Evolutionary conservation across 2,113 vertebrate genomes (phyloP), one percentile per base, ranked within the genome.

Genomic region (Bubo scandiacus): DNA sequence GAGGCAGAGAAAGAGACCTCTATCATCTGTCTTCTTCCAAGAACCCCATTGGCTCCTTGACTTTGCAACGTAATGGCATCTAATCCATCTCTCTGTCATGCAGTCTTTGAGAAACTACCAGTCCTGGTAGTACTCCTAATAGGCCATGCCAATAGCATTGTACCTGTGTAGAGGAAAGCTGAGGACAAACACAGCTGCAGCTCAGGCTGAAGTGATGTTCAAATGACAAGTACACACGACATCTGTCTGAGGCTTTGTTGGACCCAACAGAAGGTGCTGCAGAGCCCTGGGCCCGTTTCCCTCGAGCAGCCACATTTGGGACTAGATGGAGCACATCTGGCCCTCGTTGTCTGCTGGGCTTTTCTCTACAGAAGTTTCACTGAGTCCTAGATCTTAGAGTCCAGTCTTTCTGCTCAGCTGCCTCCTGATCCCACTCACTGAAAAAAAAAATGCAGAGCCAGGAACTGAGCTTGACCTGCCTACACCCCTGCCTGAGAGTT

Each of bases 91-190:
- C 27, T 26, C 3, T 0, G 11, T 38, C 43, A 22, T 7, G 9
- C 10, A 49, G 40, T 10, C 58, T 54, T 21, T 30, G 34, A 92
- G 71, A 88, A 92, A 22, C 34, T 68, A 38, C 38, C 14, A 21
- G 42, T n/a, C 30, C 19, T 38, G 42, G 19, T 32, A 26, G 15
- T 8, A 20, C 9, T 40, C n/a, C 36, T 42, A 45, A 17, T 8
- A 55, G 22, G 17, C 22, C 29, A 12, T 0, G 0, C 20, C 38
- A 65, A 8, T 38, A 57, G 30, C 7, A 6, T 18, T 63, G 5
- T 11, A 40, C 11, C 8, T 0, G 0, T 0, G 0, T 1, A 30
- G 36, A 75, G 34, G 49, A 68, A 82, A 65, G 20, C 1, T 27
- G 30, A 82, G 23, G 40, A 52, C 47, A 82, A 79, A 40, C 30